phyloP scores from a whole-genome alignment of 2,797 vertebrate genomes.

The Spinibarbus caldwelli region DNA sequence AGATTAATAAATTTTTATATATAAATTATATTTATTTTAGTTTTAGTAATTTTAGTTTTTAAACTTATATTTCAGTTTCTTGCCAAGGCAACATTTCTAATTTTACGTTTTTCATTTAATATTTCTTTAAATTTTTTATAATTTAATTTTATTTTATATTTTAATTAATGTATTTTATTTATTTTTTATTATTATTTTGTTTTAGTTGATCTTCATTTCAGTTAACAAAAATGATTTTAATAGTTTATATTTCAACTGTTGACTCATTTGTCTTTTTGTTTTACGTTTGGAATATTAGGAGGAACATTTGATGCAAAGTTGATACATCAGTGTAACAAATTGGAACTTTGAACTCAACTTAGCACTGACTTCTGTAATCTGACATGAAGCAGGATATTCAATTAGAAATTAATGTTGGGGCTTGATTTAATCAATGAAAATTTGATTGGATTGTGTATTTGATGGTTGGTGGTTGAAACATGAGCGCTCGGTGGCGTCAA shows the following conservation, averaged over 20 bases:
- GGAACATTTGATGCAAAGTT: neutral
- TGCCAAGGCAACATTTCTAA: neutral
- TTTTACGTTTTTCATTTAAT: neutral
- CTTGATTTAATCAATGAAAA: conserved; percentile 2
- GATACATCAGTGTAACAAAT: neutral
- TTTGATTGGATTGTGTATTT: conserved; percentile 11
- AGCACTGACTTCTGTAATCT: neutral
- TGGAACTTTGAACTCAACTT: neutral
- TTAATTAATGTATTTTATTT: neutral
- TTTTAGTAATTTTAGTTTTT: neutral
- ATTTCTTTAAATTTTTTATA: neutral
- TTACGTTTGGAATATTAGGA: neutral
- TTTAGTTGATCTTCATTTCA: neutral
- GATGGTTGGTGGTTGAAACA: neutral
- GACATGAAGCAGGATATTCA: neutral
- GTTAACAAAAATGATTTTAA: neutral
- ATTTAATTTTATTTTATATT: neutral
- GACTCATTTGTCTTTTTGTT: neutral
- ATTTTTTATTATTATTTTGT: neutral
- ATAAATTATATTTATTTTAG: neutral
- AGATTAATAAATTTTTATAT: neutral
- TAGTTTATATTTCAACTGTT: neutral
- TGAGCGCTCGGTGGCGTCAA: neutral
- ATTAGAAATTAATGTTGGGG: neutral
- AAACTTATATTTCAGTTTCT: neutral